Percentiles rank a stretch among this genome's conserved stretches.
Conservation (phyloP, 2,113 vertebrate species). For the Epinephelus cyanopodus region DNA sequence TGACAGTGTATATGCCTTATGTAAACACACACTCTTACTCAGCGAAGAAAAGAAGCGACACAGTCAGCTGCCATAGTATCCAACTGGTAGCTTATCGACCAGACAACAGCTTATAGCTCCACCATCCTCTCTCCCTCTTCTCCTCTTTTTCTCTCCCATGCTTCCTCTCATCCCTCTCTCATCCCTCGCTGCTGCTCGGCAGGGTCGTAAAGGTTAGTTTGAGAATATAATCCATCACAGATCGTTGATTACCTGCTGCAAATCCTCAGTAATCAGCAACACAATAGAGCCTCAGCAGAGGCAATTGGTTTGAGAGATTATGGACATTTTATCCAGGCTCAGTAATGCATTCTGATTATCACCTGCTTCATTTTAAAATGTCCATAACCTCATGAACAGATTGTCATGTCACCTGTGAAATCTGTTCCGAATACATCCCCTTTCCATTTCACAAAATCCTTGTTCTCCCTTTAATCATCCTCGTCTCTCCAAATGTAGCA, state of each 20-base stretch:
- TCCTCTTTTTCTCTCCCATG: background rate
- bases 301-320: conserved; percentile 48
- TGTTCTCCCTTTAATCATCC: background rate
- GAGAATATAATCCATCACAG: conserved; percentile 57
- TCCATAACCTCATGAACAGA: conserved; percentile 16
- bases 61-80: background rate
- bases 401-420: background rate
- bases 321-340: conserved; percentile 16
- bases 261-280: conserved; percentile 54
- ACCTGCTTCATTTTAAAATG: conserved; percentile 21
- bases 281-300: conserved; percentile 19
- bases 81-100: background rate
- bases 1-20: background rate
- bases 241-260: conserved; percentile 61
- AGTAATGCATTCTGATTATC: conserved; percentile 26
- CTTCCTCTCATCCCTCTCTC: conserved; percentile 19
- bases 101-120: background rate
- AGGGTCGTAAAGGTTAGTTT: conserved; percentile 14
- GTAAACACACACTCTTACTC: background rate
- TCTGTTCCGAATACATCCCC: background rate
- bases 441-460: background rate
- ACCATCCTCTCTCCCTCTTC: background rate
- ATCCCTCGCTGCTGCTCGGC: conserved; percentile 7
- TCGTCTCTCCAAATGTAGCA: background rate
- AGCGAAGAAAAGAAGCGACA: conserved; percentile 9